Conservation (phyloP, 2,888 invertebrate species). For the Drosophila koepferae region DNA sequence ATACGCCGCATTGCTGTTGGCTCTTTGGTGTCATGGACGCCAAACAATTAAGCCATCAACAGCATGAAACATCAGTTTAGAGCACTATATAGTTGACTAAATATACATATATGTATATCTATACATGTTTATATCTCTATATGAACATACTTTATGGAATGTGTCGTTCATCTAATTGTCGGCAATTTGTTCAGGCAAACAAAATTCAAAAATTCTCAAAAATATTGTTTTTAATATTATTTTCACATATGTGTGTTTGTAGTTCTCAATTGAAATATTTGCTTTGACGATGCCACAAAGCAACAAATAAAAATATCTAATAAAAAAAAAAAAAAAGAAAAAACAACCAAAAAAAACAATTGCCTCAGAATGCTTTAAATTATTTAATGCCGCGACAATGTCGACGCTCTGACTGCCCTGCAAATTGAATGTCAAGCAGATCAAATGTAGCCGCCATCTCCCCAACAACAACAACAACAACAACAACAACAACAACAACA, state of each 20-base stretch:
- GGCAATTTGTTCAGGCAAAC: conserved; percentile 50
- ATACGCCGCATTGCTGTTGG: conserved; percentile 40
- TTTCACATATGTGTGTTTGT: conserved; percentile 33
- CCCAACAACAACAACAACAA: not conserved
- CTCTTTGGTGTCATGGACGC: conserved; percentile 28
- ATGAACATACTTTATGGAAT: conserved; percentile 8
- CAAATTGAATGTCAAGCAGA: conserved; percentile 33
- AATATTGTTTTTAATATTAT: conserved; percentile 25
- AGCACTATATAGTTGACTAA: not conserved
- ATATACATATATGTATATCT: not conserved
- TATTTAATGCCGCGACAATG: conserved; percentile 50
- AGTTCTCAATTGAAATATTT: conserved; percentile 62
- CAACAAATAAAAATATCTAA: not conserved
- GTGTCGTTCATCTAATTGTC: conserved; percentile 54
- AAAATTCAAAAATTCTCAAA: not conserved
- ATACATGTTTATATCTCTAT: no score
- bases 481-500: not conserved
- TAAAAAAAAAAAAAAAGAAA: not conserved
- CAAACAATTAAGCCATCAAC: conserved; percentile 42
- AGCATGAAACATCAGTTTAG: conserved; percentile 9
- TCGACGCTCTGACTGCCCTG: conserved; percentile 33
- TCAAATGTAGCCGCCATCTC: not conserved
- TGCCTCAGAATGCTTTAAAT: conserved; percentile 33
- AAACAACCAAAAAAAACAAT: conserved; percentile 13
- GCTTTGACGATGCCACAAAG: conserved; percentile 37